Evolutionary conservation across 2,113 vertebrate genomes (phyloP).

Genomic region (Eolophus roseicapilla): DNA sequence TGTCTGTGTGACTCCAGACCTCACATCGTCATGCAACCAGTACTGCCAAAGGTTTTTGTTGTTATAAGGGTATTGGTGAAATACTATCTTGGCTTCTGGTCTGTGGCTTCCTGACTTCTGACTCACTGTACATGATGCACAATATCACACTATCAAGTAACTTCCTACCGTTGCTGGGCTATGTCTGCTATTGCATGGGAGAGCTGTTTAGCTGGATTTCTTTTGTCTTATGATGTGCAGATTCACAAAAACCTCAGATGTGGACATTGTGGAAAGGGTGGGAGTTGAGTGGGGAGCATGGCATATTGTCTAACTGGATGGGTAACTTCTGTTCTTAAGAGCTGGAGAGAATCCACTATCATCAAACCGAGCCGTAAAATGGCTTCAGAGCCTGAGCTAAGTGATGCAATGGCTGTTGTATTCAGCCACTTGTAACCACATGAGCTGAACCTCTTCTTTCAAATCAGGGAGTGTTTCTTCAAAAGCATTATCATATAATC

Average conservation of each 20-base stretch:
- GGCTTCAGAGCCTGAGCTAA: neutral
- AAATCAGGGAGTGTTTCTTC: fast-evolving
- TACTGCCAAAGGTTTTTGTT: neutral
- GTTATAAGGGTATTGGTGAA: neutral
- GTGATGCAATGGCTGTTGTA: fast-evolving
- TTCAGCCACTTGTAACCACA: neutral
- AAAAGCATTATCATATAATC: neutral
- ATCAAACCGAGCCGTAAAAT: neutral
- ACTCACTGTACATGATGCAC: neutral
- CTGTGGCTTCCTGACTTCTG: neutral
- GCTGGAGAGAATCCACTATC: neutral
- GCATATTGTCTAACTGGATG: neutral
- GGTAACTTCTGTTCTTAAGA: neutral
- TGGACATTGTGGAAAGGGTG: neutral
- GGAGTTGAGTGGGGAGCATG: neutral
- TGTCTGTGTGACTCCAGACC: neutral
- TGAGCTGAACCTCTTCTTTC: neutral
- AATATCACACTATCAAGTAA: neutral
- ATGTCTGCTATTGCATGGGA: neutral
- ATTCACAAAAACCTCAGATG: too few relatives aligned
- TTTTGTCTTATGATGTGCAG: neutral
- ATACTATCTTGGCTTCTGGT: neutral
- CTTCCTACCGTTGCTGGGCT: neutral
- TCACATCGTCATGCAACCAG: fast-evolving
- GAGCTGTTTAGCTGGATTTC: neutral